A percentile compares a stretch with the other conserved stretches of the same genome.
These are phyloP conservation scores for Acropternis orthonyx DNA, from an alignment of 2,797 vertebrate species.

Conservation along the genomic window DNA sequence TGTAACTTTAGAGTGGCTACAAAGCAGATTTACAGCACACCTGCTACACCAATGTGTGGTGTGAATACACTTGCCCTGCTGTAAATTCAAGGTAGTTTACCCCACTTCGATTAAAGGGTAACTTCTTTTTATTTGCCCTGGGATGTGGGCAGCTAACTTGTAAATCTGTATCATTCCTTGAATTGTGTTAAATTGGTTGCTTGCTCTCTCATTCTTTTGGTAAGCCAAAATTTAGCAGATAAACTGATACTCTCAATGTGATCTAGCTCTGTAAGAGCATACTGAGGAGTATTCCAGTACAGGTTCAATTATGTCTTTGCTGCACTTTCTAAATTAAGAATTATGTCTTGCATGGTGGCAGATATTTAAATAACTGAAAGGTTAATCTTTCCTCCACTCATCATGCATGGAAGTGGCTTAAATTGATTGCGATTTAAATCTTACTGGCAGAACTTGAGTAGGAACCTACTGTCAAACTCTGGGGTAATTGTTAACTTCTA, in stretches of 20 bases:
- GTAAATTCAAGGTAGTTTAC: background rate
- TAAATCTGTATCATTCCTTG: background rate
- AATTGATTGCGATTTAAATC: background rate
- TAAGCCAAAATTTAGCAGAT: background rate
- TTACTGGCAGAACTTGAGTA: background rate
- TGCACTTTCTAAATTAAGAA: background rate
- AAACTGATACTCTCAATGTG: background rate
- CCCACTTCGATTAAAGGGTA: background rate
- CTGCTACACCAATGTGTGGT: background rate
- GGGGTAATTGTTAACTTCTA: background rate
- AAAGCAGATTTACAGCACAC: background rate
- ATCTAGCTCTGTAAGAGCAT: background rate
- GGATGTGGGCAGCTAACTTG: background rate
- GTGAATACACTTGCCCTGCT: background rate
- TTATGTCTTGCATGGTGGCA: background rate
- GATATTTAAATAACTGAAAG: background rate
- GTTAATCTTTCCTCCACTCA: background rate
- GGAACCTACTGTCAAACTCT: background rate
- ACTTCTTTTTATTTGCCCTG: background rate
- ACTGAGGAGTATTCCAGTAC: background rate
- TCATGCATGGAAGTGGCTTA: background rate
- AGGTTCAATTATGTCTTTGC: background rate
- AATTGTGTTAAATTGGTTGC: background rate
- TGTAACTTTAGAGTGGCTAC: background rate
- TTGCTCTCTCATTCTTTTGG: background rate